Evolutionary conservation across 2,888 invertebrate species (phyloP).

Genomic region (Seira musarum): DNA sequence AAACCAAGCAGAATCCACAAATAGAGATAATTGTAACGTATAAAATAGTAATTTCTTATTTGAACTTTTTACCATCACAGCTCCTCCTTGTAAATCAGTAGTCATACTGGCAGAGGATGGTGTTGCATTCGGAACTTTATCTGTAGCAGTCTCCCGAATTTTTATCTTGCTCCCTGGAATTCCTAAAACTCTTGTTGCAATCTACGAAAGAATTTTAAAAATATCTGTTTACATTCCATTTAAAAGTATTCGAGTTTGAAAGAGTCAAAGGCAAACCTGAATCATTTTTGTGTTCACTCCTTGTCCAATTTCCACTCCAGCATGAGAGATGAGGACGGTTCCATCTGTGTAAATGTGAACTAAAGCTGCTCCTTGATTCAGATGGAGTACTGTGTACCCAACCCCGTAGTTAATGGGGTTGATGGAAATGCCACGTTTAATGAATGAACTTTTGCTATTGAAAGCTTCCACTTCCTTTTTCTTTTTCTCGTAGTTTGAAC

Average conservation of each 20-base stretch:
- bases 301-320: conserved; percentile 75
- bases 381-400: conserved; percentile 69
- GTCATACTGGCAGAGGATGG: conserved; percentile 73
- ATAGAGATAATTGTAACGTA: not conserved
- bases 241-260: conserved; percentile 38
- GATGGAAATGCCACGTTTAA: conserved; percentile 72
- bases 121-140: conserved; percentile 73
- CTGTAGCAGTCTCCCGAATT: conserved; percentile 71
- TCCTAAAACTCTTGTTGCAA: conserved; percentile 70
- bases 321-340: conserved; percentile 74
- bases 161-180: conserved; percentile 67
- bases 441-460: conserved; percentile 75
- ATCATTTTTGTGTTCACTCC: conserved; percentile 75
- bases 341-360: conserved; percentile 74
- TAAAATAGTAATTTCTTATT: not conserved
- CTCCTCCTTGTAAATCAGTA: conserved; percentile 73
- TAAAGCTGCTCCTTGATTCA: conserved; percentile 73
- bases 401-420: conserved; percentile 71
- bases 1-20: not conserved
- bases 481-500: conserved; percentile 79
- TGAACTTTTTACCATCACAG: conserved; percentile 70
- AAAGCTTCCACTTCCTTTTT: conserved; percentile 79
- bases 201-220: conserved; percentile 71
- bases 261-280: conserved; percentile 72
- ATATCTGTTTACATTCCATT: conserved; percentile 68